Base-by-base conservation (phyloP, 2,888 invertebrate genomes). In the Agrenia bidenticulata region DNA sequence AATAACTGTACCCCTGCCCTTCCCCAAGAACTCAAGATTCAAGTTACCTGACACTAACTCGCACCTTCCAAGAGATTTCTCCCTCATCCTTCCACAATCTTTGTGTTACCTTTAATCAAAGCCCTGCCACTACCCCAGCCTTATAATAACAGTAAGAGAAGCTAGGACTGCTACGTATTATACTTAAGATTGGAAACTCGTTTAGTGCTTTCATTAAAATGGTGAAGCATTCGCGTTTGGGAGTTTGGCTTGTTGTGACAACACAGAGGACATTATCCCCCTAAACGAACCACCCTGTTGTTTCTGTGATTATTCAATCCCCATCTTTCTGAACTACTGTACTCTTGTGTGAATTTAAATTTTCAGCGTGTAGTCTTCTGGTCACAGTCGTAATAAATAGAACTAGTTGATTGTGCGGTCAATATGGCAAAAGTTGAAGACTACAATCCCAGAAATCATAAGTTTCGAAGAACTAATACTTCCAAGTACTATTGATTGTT, bases 181-280 rank as follows among this genome's bases (percentile, higher is more conserved):
- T 45, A 19, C 21, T 23, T 24, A 4, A 4, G 7, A 51, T 51
- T 51, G 51, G 51, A 51, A 51, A 51, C 51, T 51, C 19, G 51
- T 51, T 51, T 51, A 51, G 24, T 7, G 5, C 21, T 2, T 23
- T 23, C 4, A 4, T 51, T 24, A 51, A 7, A 51, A 24, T 7
- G 17, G 49, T n/a, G n/a, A n/a, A n/a, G n/a, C n/a, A n/a, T n/a
- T n/a, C n/a, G n/a, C 49, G 7, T 9, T 49, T 49, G 19, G 49
- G n/a, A 9, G 11, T 49, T 49, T n/a, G 49, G n/a, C 49, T n/a
- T n/a, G 49, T 49, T 27, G 45, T 59, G 59, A 59, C 59, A 59
- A 59, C 49, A n/a, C n/a, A 57, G 57, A 58, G 45, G 59, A 59
- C 59, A 59, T 59, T 59, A 59, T 61, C 51, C 61, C 61, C 39